These are phyloP conservation scores for Hetaerina americana DNA, from an alignment of 1,140 invertebrate genomes.

Conservation along the genomic window DNA sequence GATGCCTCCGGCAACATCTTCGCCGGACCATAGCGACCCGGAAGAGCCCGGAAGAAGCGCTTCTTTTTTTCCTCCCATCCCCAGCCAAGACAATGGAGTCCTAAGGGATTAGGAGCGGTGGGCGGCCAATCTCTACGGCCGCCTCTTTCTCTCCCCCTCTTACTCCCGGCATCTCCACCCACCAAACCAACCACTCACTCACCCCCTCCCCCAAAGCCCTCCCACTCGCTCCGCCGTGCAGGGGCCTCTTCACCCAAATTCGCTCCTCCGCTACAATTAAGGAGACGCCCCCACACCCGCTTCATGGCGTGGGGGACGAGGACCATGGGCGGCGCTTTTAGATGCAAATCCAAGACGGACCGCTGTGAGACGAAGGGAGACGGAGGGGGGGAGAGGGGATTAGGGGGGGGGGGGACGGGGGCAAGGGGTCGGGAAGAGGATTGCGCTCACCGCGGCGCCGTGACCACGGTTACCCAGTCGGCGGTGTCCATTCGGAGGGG, in stretches of 20 bases:
- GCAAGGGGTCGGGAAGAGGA: neutral
- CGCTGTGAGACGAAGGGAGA: neutral
- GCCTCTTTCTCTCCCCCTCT: neutral
- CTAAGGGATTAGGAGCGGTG: too few species aligned
- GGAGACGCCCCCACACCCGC: too few species aligned
- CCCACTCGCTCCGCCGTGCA: too few species aligned
- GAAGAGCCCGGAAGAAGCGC: neutral
- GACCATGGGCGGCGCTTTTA: neutral
- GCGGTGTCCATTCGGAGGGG: too few species aligned
- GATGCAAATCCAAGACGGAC: neutral
- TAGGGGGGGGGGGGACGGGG: neutral
- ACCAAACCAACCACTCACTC: too few species aligned
- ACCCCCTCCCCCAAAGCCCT: too few species aligned
- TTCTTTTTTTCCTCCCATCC: neutral
- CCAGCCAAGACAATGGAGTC: neutral
- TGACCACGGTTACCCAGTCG: too few species aligned
- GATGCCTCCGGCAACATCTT: neutral
- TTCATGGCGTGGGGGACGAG: too few species aligned
- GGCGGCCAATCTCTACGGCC: neutral
- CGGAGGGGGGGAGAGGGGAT: neutral
- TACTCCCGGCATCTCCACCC: too few species aligned
- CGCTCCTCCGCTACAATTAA: too few species aligned
- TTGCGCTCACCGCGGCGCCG: neutral
- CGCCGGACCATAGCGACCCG: neutral
- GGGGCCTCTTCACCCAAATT: too few species aligned